phyloP scores from a whole-genome alignment of 2,113 vertebrate species.

The Phylloscopus trochilus region DNA sequence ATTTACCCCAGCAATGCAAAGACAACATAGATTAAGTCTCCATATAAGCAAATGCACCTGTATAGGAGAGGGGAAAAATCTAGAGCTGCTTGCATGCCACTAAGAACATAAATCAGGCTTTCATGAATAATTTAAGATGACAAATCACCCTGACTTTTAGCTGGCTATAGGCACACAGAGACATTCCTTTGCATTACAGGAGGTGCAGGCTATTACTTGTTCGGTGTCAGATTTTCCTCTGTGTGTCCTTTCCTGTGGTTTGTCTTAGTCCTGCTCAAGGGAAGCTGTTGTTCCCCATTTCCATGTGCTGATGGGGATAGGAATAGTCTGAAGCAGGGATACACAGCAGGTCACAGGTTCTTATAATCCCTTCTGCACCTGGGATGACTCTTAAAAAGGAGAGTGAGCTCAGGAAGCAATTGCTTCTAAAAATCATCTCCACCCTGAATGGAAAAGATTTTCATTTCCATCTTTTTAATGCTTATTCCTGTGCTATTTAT shows the following conservation, averaged over 20 bases:
- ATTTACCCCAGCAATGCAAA: not conserved
- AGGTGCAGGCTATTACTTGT: too few relatives aligned
- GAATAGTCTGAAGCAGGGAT: not conserved
- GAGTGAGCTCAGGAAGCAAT: not conserved
- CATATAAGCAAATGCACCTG: not conserved
- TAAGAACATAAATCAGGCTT: not conserved
- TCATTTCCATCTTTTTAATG: not conserved
- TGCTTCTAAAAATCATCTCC: not conserved
- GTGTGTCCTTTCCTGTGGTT: not conserved
- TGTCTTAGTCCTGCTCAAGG: not conserved
- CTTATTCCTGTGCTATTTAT: not conserved
- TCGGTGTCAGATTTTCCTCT: not conserved
- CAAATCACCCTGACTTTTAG: not conserved
- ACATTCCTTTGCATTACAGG: not conserved
- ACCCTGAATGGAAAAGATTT: not conserved
- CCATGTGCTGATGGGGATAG: too few relatives aligned
- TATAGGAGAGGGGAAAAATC: not conserved
- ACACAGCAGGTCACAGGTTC: not conserved
- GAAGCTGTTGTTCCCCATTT: not conserved
- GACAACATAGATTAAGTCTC: not conserved
- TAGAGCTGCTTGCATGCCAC: not conserved
- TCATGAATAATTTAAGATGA: not conserved
- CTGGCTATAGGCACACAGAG: not conserved
- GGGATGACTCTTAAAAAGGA: not conserved
- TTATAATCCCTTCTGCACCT: accelerated